Evolutionary conservation across 2,113 vertebrate species (phyloP).

Genomic region (Pomatorhinus ruficollis): DNA sequence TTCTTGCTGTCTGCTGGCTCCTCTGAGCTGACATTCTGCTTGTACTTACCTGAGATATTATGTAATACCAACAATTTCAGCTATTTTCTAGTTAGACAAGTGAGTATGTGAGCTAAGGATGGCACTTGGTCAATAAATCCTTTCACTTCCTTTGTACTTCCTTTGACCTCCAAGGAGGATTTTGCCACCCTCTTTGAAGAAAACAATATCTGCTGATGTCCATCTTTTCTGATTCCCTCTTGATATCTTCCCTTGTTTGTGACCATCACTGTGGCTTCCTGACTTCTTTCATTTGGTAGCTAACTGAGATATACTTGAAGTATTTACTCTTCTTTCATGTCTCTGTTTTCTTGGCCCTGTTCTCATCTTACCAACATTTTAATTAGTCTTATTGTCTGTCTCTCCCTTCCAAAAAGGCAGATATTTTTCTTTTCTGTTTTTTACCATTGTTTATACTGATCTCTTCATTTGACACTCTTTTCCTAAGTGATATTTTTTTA

Average conservation of each 20-base stretch:
- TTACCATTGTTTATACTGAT: background rate
- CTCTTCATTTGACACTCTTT: background rate
- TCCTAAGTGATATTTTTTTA: background rate
- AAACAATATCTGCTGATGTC: background rate
- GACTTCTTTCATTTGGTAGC: background rate
- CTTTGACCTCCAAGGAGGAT: background rate
- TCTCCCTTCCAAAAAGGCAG: background rate
- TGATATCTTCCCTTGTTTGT: background rate
- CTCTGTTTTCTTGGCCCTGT: background rate
- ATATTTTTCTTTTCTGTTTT: background rate
- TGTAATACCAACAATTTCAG: background rate
- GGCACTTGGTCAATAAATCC: background rate
- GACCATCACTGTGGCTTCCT: background rate
- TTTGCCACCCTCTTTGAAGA: slow-evolving; percentile 22
- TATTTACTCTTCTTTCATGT: background rate
- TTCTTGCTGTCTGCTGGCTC: background rate
- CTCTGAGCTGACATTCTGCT: background rate
- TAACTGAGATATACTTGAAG: background rate
- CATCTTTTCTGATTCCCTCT: background rate
- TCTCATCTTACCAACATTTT: background rate
- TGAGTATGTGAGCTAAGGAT: background rate
- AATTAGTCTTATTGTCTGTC: background rate
- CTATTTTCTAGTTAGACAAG: background rate
- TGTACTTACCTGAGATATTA: background rate
- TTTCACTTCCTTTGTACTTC: background rate